Evolutionary conservation across 2,797 vertebrate genomes (phyloP).

Genomic region (Miichthys miiuy): DNA sequence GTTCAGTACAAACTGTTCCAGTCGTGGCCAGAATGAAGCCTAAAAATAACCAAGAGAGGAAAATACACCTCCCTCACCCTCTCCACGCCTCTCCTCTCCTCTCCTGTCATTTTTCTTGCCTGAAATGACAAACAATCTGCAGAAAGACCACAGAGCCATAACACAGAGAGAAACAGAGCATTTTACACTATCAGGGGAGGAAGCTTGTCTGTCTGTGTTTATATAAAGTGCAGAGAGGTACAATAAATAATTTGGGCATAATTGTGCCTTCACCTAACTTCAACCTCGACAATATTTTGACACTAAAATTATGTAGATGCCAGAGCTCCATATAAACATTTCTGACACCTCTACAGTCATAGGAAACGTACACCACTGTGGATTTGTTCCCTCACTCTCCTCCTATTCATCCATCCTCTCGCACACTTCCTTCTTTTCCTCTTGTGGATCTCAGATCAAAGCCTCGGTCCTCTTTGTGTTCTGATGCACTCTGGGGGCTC

Average conservation of each 20-base stretch:
- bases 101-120: constrained; percentile 49
- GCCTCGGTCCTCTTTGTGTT: constrained; percentile 55
- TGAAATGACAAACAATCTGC: constrained; percentile 58
- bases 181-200: constrained; percentile 27
- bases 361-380: constrained; percentile 1
- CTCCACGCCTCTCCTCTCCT: constrained; percentile 17
- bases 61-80: constrained; percentile 47
- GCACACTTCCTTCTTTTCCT: constrained; percentile 27
- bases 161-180: not conserved
- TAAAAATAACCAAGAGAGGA: constrained; percentile 79
- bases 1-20: constrained; percentile 74
- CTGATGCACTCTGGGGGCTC: constrained; percentile 29
- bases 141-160: constrained; percentile 37
- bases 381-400: constrained; percentile 19
- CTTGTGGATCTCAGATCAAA: constrained; percentile 67
- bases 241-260: not conserved
- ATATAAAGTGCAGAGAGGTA: constrained; percentile 5
- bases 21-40: constrained; percentile 65
- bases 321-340: constrained; percentile 3
- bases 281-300: constrained; percentile 3
- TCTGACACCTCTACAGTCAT: constrained; percentile 19
- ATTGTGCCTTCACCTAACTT: constrained; percentile 16
- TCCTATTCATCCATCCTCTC: constrained; percentile 19
- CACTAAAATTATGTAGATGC: not conserved
- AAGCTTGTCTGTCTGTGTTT: constrained; percentile 28